A percentile compares a stretch with the other conserved stretches of the same genome.
Conservation (phyloP, 2,888 invertebrate species). For the Cosmia trapezina region DNA sequence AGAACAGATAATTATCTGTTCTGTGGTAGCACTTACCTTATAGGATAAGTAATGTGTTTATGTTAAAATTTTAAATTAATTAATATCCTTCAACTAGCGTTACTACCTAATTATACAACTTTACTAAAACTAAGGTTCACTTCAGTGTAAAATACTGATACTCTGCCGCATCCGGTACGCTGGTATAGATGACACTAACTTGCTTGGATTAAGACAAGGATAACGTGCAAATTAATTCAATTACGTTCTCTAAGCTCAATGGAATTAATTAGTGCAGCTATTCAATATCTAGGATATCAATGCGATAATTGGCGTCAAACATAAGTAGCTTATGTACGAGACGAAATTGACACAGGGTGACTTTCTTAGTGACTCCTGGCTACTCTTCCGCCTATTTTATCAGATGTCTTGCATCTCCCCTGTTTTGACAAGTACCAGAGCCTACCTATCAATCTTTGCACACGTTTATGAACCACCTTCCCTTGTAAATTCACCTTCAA, state of each 20-base stretch:
- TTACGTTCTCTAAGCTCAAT: slow-evolving; percentile 21
- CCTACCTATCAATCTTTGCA: neutral
- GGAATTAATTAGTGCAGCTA: neutral
- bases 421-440: too few relatives aligned
- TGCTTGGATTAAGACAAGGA: slow-evolving; percentile 10
- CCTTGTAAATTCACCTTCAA: neutral
- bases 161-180: neutral
- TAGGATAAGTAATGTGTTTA: too few relatives aligned
- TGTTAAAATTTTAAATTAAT: neutral
- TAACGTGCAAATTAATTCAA: slow-evolving; percentile 20
- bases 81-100: neutral
- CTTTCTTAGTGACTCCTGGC: neutral
- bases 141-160: slow-evolving; percentile 18
- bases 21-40: too few relatives aligned
- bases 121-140: neutral
- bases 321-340: neutral
- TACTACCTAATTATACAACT: neutral
- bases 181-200: slow-evolving; percentile 14
- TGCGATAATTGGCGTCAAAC: neutral
- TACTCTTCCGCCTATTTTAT: neutral
- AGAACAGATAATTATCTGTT: too few relatives aligned
- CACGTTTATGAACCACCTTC: neutral
- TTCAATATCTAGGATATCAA: slow-evolving; percentile 2
- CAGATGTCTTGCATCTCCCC: neutral
- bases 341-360: neutral